A percentile compares a stretch with the other conserved stretches of the same genome.
phyloP scores from a whole-genome alignment of 2,888 invertebrate genomes.

The Athrips mouffetella region DNA sequence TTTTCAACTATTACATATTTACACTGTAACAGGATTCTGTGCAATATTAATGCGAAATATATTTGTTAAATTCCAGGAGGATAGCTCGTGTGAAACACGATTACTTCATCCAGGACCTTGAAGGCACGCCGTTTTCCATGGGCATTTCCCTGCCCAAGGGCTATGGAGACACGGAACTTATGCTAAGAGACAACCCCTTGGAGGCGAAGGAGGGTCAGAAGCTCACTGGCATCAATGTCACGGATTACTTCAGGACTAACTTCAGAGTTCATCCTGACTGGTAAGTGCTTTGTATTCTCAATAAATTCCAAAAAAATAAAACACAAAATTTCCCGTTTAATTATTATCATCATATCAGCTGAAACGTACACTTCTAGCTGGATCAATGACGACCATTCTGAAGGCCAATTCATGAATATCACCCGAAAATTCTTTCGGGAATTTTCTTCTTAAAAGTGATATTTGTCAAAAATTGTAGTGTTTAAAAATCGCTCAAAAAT shows the following conservation, averaged over 20 bases:
- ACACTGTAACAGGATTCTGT: no score
- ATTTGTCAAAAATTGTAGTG: no score
- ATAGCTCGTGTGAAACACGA: constrained; percentile 88
- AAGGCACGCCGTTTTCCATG: constrained; percentile 92
- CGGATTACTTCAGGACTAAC: constrained; percentile 84
- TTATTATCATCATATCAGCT: no score
- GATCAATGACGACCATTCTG: no score
- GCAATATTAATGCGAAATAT: no score
- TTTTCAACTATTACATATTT: no score
- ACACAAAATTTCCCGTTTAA: not conserved
- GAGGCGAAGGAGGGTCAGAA: constrained; percentile 82
- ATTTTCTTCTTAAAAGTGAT: no score
- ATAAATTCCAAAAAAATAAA: not conserved
- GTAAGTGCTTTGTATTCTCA: constrained; percentile 63
- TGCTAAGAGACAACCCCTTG: constrained; percentile 87
- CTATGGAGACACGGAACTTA: constrained; percentile 87
- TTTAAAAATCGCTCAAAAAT: no score
- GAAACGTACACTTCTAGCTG: no score
- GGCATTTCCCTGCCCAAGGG: constrained; percentile 89
- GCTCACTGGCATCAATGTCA: constrained; percentile 83
- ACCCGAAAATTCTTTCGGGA: no score
- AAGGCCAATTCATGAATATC: no score
- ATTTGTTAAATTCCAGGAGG: constrained; percentile 58
- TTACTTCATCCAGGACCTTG: constrained; percentile 89
- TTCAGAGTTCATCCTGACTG: constrained; percentile 92